Base-by-base conservation (phyloP, 2,888 invertebrate species). In the Branchellion lobata region DNA sequence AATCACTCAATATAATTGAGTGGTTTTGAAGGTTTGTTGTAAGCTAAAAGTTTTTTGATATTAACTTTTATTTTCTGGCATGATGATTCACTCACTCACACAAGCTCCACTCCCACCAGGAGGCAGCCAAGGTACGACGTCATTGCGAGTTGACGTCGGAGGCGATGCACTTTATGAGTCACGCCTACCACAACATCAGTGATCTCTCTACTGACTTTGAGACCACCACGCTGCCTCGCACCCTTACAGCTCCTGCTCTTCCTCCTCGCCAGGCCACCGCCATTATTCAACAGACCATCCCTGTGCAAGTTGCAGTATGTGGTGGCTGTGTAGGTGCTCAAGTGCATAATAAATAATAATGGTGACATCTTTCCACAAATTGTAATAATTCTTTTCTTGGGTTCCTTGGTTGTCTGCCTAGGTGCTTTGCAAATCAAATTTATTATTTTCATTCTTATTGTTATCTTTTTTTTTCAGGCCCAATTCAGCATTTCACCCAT, bases 121-220 rank as follows among this genome's bases (percentile, higher is more conserved):
- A 80, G n/a, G 72, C 73, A 1, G 61, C 81, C 24, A 81, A 82
- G 5, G 82, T 83, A 1, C 93, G 94, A 86, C 90, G 91, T 21
- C 88, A 92, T 61, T 91, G 92, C 82, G 92, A 92, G 85, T 89
- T 92, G 78, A 92, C 94, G 0, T 92, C 93, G 0, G 93, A 93
- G 86, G 90, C 92, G 33, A 89, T 95, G 85, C 96, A 96, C 86
- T 92, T 91, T 83, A 89, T 96, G 84, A 91, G 94, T 1, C 96
- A 96, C 85, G 93, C 93, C 0, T 93, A 93, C 87, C 96, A 96
- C 86, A 92, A 93, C 0, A 89, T 94, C 72, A 95, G 95, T 84
- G 96, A 96, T 86, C 90, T 96, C 73, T 92, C 92, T 86, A 90
- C 93, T 72, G 91, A 93, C 84, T 90, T 92, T 81, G 89, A 90